A percentile compares a stretch with the other conserved stretches of the same genome.
phyloP scores from a whole-genome alignment of 2,113 vertebrate species.

The Hypanus sabinus region DNA sequence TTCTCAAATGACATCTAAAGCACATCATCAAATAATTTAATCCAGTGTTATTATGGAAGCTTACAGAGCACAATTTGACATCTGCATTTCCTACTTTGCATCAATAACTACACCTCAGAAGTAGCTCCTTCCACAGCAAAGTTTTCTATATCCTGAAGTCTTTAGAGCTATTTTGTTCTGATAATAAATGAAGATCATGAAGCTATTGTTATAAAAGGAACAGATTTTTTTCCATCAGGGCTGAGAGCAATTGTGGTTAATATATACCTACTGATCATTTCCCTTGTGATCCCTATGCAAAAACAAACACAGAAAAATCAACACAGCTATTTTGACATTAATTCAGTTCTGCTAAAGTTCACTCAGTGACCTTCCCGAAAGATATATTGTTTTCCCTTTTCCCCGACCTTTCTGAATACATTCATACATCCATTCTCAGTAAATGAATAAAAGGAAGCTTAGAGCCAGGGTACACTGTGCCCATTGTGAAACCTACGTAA shows the following conservation, averaged over 20 bases:
- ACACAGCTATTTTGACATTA: not conserved
- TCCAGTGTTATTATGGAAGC: not conserved
- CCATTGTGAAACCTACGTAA: not conserved
- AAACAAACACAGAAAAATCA: not conserved
- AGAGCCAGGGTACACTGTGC: not conserved
- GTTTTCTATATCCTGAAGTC: not conserved
- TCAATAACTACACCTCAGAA: not conserved
- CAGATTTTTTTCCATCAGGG: not conserved
- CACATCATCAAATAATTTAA: not conserved
- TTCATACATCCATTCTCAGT: not conserved
- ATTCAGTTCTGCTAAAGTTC: not conserved
- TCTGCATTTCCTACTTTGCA: not conserved
- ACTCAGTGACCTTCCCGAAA: not conserved
- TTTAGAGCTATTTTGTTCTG: not conserved
- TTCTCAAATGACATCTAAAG: not conserved
- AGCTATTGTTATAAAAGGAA: too few species aligned
- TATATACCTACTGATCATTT: not conserved
- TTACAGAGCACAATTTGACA: not conserved
- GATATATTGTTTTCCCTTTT: not conserved
- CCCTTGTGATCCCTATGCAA: not conserved
- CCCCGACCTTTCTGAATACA: not conserved
- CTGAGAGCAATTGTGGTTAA: not conserved
- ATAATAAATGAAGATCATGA: not conserved
- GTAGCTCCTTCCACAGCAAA: not conserved
- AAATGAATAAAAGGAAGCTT: not conserved